Conservation (phyloP, 2,797 vertebrate species). For the Sebastes flavidus region DNA sequence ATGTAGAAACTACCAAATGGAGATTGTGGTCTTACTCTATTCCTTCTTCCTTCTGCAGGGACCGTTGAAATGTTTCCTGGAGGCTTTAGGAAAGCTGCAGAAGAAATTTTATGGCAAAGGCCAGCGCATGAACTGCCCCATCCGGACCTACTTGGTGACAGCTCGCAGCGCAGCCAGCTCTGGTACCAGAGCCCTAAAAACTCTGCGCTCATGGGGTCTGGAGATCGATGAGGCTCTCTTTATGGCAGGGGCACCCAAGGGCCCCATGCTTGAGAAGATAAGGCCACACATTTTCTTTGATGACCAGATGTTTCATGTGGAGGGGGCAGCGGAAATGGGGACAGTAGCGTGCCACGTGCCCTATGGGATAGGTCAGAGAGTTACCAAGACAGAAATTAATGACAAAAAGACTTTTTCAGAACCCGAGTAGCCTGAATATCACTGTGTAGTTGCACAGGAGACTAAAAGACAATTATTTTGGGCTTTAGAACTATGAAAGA, state of each 20-base stretch:
- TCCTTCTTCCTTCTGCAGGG: slow-evolving; percentile 71
- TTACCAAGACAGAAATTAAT: slow-evolving; percentile 45
- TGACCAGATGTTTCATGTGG: slow-evolving; percentile 95
- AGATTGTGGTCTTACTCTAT: background rate
- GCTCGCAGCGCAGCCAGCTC: slow-evolving; percentile 94
- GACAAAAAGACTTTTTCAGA: slow-evolving; percentile 36
- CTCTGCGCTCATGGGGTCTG: slow-evolving; percentile 93
- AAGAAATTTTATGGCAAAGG: slow-evolving; percentile 74
- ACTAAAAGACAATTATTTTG: background rate
- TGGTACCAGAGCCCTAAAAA: slow-evolving; percentile 92
- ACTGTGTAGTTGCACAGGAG: background rate
- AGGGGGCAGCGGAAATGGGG: slow-evolving; percentile 91
- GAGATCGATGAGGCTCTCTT: slow-evolving; percentile 96
- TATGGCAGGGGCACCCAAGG: slow-evolving; percentile 94
- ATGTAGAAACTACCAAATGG: background rate
- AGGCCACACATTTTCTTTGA: slow-evolving; percentile 95
- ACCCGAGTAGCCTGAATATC: slow-evolving; percentile 32
- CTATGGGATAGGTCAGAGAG: slow-evolving; percentile 84
- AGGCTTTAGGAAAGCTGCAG: slow-evolving; percentile 72
- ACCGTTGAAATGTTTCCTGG: slow-evolving; percentile 72
- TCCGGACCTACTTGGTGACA: slow-evolving; percentile 95
- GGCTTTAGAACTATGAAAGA: background rate
- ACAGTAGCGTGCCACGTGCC: slow-evolving; percentile 92
- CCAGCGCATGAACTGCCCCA: slow-evolving; percentile 85
- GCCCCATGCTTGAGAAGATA: slow-evolving; percentile 93